Conservation (phyloP, 2,888 invertebrate genomes). For the Drosophila testacea region DNA sequence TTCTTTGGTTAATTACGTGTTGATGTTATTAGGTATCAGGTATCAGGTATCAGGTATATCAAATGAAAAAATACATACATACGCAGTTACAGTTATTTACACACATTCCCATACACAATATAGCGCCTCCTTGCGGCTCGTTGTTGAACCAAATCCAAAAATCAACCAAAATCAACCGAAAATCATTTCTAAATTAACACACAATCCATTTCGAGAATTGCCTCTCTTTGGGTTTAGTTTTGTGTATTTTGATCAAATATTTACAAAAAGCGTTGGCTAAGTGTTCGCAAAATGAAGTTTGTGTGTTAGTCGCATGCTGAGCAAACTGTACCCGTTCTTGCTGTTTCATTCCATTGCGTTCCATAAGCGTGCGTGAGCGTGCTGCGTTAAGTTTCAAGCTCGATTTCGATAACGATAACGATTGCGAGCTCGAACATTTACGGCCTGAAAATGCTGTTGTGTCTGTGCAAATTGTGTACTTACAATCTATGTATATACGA, state of each 20-base stretch:
- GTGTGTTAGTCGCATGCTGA: conserved; percentile 54
- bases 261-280: conserved; percentile 50
- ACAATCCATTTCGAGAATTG: neutral
- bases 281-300: conserved; percentile 1
- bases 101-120: conserved; percentile 61
- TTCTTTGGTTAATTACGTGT: conserved; percentile 23
- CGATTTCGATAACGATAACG: conserved; percentile 25
- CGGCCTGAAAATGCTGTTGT: conserved; percentile 46
- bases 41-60: neutral
- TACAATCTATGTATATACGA: conserved; percentile 13
- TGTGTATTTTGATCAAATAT: conserved; percentile 16
- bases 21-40: neutral
- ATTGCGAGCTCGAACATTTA: conserved; percentile 20
- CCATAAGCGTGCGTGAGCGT: conserved; percentile 61
- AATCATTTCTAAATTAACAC: conserved; percentile 1
- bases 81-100: conserved; percentile 66
- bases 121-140: conserved; percentile 45
- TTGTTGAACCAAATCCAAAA: conserved; percentile 4
- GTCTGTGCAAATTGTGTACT: conserved; percentile 51
- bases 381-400: conserved; percentile 31
- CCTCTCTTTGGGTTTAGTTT: neutral
- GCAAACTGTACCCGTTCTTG: conserved; percentile 29
- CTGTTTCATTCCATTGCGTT: conserved; percentile 61
- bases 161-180: conserved; percentile 26
- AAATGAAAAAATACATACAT: conserved; percentile 50